Percentiles rank a stretch among this genome's conserved stretches.
These are phyloP conservation scores for Pinctada fucata DNA, from an alignment of 2,888 invertebrate genomes.

Conservation along the genomic window DNA sequence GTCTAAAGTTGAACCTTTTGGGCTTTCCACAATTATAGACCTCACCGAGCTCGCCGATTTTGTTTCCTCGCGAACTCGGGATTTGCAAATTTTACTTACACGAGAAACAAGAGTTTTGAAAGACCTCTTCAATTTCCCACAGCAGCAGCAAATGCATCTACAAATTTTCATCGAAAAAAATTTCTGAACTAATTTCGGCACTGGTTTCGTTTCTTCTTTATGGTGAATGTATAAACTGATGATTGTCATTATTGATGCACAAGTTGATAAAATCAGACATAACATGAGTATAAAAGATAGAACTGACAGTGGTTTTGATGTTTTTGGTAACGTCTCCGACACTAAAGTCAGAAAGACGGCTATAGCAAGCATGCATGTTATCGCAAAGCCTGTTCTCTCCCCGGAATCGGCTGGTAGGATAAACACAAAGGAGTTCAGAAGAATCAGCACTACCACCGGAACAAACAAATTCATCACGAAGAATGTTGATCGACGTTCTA, in stretches of 20 bases:
- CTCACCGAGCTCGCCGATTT: not conserved
- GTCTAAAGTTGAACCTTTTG: not conserved
- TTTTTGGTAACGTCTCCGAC: slow-evolving; percentile 39
- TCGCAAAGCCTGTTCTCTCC: slow-evolving; percentile 36
- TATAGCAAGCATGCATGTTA: slow-evolving; percentile 41
- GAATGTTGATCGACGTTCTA: slow-evolving; percentile 37
- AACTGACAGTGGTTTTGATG: slow-evolving; percentile 39
- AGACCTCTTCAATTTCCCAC: too few species aligned
- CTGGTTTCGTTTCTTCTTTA: slow-evolving; percentile 6
- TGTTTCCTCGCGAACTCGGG: not conserved
- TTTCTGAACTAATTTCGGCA: slow-evolving; percentile 13
- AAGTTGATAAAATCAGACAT: slow-evolving; percentile 28
- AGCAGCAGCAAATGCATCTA: too few species aligned
- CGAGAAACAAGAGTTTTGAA: too few species aligned
- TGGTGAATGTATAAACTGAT: slow-evolving; percentile 38
- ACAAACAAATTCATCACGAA: slow-evolving; percentile 43
- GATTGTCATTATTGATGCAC: slow-evolving; percentile 34
- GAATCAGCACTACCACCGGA: slow-evolving; percentile 35
- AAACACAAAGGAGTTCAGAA: slow-evolving; percentile 39
- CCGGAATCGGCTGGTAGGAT: slow-evolving; percentile 40
- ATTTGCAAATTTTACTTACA: not conserved
- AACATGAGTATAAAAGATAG: slow-evolving; percentile 33
- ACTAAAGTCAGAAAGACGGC: slow-evolving; percentile 44
- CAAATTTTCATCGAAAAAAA: not conserved
- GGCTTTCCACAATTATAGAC: not conserved